Evolutionary conservation across 2,113 vertebrate genomes (phyloP).

Genomic region (Chamaetylas fuelleborni): DNA sequence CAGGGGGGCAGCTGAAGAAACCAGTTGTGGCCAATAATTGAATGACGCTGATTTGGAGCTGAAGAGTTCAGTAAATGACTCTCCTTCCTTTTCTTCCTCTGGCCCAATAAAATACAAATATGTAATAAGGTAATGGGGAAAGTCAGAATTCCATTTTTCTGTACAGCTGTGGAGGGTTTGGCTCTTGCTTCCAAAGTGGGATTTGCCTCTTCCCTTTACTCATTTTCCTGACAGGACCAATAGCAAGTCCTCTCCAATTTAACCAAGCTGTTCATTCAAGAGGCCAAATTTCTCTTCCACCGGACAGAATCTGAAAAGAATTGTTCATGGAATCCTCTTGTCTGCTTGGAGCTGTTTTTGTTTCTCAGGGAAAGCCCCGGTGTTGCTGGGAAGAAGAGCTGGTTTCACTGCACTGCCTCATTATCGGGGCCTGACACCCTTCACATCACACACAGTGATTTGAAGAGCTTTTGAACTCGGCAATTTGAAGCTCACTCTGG

Average conservation of each 20-base stretch:
- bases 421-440: neutral
- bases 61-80: neutral
- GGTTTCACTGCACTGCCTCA: neutral
- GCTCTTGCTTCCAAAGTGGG: neutral
- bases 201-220: conserved; percentile 23
- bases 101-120: neutral
- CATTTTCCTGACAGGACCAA: neutral
- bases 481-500: neutral
- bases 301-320: neutral
- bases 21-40: neutral
- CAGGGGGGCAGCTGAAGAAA: neutral
- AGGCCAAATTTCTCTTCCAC: neutral
- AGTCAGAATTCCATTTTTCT: neutral
- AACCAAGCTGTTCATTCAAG: neutral
- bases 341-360: neutral
- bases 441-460: neutral
- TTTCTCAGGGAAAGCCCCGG: neutral
- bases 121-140: neutral
- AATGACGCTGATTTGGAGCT: neutral
- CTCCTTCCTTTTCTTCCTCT: neutral
- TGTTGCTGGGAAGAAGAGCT: neutral
- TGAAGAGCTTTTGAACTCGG: neutral
- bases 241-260: neutral
- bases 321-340: neutral
- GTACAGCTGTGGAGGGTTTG: neutral